Evolutionary conservation across 2,888 invertebrate species (phyloP).

Genomic region (Dorcus hopei): DNA sequence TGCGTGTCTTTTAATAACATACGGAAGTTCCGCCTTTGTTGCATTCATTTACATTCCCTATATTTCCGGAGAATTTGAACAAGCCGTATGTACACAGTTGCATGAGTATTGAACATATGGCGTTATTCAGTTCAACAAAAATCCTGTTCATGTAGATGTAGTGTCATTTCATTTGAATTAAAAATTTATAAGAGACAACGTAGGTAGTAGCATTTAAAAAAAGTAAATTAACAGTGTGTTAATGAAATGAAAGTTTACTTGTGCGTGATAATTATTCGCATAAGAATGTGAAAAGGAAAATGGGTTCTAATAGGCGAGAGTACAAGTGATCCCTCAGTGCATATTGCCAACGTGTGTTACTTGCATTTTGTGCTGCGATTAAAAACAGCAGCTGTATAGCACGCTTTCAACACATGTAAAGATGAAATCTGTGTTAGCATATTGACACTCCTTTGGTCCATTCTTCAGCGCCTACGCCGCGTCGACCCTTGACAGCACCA

Average conservation of each 20-base stretch:
- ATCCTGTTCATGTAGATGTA: too few relatives aligned
- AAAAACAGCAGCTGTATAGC: not conserved
- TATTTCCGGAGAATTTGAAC: too few relatives aligned
- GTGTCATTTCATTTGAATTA: too few relatives aligned
- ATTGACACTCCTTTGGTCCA: slow-evolving; percentile 36
- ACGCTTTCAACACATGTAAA: slow-evolving; percentile 26
- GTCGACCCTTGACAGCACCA: slow-evolving; percentile 39
- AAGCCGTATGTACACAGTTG: too few relatives aligned
- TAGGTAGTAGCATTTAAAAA: too few relatives aligned
- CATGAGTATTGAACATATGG: too few relatives aligned
- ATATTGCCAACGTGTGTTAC: not conserved
- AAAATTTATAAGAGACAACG: too few relatives aligned
- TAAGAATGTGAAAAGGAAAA: slow-evolving; percentile 12
- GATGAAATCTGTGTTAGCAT: slow-evolving; percentile 23
- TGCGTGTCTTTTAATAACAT: too few relatives aligned
- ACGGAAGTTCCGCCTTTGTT: too few relatives aligned
- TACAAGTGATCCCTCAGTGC: not conserved
- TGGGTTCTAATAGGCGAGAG: not conserved
- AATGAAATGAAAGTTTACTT: not conserved
- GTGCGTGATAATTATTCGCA: slow-evolving; percentile 7
- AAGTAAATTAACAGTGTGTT: too few relatives aligned
- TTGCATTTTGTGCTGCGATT: slow-evolving; percentile 1
- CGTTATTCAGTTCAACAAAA: too few relatives aligned
- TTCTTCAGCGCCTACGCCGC: slow-evolving; percentile 37
- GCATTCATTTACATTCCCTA: too few relatives aligned